Conservation (phyloP, 2,797 vertebrate species). For the Capromys pilorides region DNA sequence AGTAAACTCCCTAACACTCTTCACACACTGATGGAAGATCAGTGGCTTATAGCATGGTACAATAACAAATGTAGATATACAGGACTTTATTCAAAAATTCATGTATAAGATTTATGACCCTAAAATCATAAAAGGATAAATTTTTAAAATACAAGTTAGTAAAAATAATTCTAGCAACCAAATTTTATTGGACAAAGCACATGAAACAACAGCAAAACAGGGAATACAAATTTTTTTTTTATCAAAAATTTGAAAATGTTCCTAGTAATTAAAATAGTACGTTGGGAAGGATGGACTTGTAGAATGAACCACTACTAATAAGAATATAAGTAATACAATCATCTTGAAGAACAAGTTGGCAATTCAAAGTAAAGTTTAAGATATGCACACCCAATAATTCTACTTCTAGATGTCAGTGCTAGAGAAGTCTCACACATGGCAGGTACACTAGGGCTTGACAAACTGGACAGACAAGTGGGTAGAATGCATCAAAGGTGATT, state of each 20-base stretch:
- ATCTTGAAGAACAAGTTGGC: neutral
- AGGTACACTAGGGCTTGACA: neutral
- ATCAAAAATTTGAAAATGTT: neutral
- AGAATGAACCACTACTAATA: neutral
- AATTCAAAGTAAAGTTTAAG: conserved; percentile 5
- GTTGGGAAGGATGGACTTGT: neutral
- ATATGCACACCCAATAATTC: neutral
- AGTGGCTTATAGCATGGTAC: neutral
- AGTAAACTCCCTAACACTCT: neutral
- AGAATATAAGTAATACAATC: neutral
- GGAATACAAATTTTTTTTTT: neutral
- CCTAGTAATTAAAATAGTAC: neutral
- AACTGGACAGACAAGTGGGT: neutral
- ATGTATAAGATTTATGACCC: neutral
- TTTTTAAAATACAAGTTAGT: neutral
- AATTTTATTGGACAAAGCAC: neutral
- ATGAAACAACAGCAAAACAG: neutral
- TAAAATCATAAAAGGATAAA: neutral
- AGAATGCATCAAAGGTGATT: neutral
- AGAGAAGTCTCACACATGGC: neutral
- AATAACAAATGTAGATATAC: neutral
- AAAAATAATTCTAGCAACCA: neutral
- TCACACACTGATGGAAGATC: neutral
- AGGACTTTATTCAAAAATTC: neutral
- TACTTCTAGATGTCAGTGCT: neutral